Conservation (phyloP, 1,140 invertebrate genomes). For the Drosophila neocordata region DNA sequence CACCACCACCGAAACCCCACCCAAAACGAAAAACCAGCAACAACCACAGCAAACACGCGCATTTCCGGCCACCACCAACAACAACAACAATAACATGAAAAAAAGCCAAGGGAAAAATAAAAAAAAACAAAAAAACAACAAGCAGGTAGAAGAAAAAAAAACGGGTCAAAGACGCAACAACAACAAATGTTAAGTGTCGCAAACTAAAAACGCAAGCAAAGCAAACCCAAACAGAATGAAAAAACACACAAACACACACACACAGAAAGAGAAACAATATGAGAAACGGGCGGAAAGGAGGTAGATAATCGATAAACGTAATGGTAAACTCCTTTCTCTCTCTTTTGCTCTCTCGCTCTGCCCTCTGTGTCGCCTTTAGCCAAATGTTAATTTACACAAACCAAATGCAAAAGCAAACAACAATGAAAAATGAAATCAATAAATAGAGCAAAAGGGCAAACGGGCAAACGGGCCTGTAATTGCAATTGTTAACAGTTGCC, state of each 20-base stretch:
- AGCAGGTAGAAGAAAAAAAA: slow-evolving; percentile 33
- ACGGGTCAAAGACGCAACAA: slow-evolving; percentile 65
- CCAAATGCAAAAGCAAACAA: slow-evolving; percentile 33
- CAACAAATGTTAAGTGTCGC: slow-evolving; percentile 73
- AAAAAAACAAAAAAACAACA: slow-evolving; percentile 24
- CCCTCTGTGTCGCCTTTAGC: slow-evolving; percentile 21
- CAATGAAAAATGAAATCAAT: slow-evolving; percentile 54
- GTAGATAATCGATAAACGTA: slow-evolving; percentile 71
- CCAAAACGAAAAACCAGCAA: not conserved
- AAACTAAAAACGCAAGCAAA: slow-evolving; percentile 65
- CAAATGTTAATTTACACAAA: slow-evolving; percentile 73
- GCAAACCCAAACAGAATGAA: slow-evolving; percentile 41
- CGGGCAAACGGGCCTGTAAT: slow-evolving; percentile 37
- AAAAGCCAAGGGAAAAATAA: not conserved
- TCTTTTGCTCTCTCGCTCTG: slow-evolving; percentile 6
- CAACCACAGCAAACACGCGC: slow-evolving; percentile 33
- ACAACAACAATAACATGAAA: slow-evolving; percentile 10
- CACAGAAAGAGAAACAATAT: not conserved
- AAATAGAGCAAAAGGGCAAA: slow-evolving; percentile 34
- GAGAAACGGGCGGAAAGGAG: not conserved
- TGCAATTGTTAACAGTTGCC: slow-evolving; percentile 54
- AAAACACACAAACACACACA: no score
- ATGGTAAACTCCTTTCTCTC: slow-evolving; percentile 48
- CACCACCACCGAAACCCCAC: not conserved
- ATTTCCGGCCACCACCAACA: slow-evolving; percentile 54